phyloP scores from a whole-genome alignment of 2,888 invertebrate genomes.

The Andrena bicolor region DNA sequence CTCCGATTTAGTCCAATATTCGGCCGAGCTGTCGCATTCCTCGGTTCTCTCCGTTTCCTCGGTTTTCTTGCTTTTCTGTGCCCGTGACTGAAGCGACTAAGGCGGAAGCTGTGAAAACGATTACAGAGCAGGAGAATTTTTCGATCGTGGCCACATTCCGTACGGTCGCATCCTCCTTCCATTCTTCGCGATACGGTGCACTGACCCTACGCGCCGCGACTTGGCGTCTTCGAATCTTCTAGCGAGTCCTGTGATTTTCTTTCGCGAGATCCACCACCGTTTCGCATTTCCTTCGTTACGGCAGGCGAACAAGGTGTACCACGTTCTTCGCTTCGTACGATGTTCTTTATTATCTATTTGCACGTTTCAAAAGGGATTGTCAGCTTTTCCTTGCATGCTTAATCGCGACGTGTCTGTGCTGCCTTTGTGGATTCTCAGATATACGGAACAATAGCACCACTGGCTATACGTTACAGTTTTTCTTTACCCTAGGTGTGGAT shows the following conservation, averaged over 20 bases:
- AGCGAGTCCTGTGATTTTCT: constrained; percentile 21
- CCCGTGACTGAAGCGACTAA: constrained; percentile 26
- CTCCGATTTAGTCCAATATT: constrained; percentile 27
- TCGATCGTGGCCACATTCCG: constrained; percentile 70
- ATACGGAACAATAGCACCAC: neutral
- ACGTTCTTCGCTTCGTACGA: neutral
- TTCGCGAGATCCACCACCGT: neutral
- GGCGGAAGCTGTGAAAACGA: constrained; percentile 58
- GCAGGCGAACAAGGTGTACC: neutral
- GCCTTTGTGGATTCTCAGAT: neutral
- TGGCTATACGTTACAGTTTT: constrained; percentile 2
- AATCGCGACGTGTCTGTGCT: neutral
- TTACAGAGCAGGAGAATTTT: constrained; percentile 46
- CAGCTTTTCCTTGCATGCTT: neutral
- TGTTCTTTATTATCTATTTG: neutral
- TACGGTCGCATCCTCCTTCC: constrained; percentile 59
- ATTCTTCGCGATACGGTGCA: constrained; percentile 69
- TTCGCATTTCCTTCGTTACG: neutral
- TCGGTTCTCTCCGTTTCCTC: constrained; percentile 21
- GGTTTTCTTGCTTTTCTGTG: no score
- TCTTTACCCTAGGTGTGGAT: constrained; percentile 87
- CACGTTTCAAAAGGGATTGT: neutral
- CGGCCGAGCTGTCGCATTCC: constrained; percentile 43
- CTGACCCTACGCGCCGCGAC: constrained; percentile 68
- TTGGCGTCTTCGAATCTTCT: constrained; percentile 39